Conservation (phyloP, 2,888 invertebrate genomes). For the Oscheius onirici region DNA sequence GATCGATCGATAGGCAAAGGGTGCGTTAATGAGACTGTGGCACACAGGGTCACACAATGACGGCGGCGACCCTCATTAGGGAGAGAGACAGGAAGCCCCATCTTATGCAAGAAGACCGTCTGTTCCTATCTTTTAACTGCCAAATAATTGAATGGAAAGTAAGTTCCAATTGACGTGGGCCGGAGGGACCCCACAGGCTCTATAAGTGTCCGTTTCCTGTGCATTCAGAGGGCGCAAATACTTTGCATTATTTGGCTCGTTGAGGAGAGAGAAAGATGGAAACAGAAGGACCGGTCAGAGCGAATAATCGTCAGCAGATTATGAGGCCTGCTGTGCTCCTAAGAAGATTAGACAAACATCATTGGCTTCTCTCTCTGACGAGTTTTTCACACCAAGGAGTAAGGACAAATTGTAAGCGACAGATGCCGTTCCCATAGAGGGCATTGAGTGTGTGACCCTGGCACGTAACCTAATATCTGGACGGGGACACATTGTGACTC, state of each 20-base stretch:
- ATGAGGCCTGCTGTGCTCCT: conserved; percentile 17
- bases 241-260: conserved; percentile 30
- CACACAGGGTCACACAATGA: conserved; percentile 23
- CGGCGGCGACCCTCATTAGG: conserved; percentile 29
- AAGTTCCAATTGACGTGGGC: neutral
- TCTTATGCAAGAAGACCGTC: conserved; percentile 18
- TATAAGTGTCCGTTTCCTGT: conserved; percentile 34
- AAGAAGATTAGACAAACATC: conserved; percentile 30
- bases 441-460: conserved; percentile 31
- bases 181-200: conserved; percentile 6
- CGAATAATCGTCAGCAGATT: conserved; percentile 24
- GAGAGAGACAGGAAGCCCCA: neutral
- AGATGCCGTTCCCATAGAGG: conserved; percentile 25
- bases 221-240: conserved; percentile 31
- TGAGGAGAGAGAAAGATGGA: conserved; percentile 10
- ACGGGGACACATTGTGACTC: conserved; percentile 28
- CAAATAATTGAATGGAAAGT: neutral
- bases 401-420: conserved; percentile 10
- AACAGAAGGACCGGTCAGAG: conserved; percentile 20
- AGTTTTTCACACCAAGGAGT: conserved; percentile 22
- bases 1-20: conserved; percentile 26
- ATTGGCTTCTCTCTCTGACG: neutral
- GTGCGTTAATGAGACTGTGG: conserved; percentile 32
- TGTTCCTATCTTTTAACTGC: neutral
- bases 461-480: conserved; percentile 30